These are phyloP conservation scores for Brachirus orientalis DNA, from an alignment of 2,113 vertebrate species.

Conservation along the genomic window DNA sequence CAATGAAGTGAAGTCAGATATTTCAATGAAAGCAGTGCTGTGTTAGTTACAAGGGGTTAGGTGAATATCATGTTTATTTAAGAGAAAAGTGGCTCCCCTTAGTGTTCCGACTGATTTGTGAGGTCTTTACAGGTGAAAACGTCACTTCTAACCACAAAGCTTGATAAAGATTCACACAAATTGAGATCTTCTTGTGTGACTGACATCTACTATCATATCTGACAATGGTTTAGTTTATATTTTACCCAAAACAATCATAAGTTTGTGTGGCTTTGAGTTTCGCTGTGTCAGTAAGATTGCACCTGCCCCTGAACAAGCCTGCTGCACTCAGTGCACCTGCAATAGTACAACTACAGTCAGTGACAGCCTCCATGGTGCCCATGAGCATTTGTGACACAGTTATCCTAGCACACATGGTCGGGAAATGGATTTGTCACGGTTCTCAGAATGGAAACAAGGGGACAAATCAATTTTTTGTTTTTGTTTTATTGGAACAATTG, in stretches of 20 bases:
- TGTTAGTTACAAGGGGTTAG: constrained; percentile 6
- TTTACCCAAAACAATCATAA: neutral
- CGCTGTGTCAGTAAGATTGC: constrained; percentile 38
- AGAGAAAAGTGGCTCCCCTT: neutral
- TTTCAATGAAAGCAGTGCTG: constrained; percentile 16
- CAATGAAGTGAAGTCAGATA: constrained; percentile 17
- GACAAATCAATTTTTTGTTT: constrained; percentile 57
- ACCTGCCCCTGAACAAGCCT: constrained; percentile 22
- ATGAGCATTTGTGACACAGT: constrained; percentile 58
- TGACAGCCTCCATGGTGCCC: constrained; percentile 10
- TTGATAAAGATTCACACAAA: constrained; percentile 9
- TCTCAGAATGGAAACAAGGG: constrained; percentile 54
- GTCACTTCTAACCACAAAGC: neutral
- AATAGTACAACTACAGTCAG: constrained; percentile 20
- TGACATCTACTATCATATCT: neutral
- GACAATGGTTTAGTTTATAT: neutral
- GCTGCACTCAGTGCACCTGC: constrained; percentile 24
- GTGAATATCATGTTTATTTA: constrained; percentile 23
- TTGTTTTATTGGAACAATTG: constrained; percentile 55
- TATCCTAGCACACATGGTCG: constrained; percentile 60
- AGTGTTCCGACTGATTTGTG: neutral
- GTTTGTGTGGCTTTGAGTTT: neutral
- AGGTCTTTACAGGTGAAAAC: neutral
- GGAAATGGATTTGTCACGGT: constrained; percentile 66
- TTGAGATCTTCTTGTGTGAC: neutral